phyloP scores from a whole-genome alignment of 2,113 vertebrate species.

The Glareola pratincola region DNA sequence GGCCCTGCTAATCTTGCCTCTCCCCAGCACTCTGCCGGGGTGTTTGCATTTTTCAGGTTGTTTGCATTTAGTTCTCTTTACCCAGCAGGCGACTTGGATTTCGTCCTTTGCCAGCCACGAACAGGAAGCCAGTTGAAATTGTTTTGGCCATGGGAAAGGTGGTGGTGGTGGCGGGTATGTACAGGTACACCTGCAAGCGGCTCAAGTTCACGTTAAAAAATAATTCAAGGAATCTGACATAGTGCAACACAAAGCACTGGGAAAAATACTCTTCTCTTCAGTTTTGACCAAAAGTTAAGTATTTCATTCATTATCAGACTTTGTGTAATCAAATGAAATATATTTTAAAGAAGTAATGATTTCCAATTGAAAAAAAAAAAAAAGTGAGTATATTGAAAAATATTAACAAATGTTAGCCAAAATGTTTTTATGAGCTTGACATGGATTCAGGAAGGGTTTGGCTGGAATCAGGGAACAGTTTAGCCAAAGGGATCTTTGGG shows the following conservation, averaged over 20 bases:
- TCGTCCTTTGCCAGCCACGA: accelerated
- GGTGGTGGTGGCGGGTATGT: neutral
- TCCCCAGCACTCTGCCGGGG: accelerated
- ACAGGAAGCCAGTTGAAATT: neutral
- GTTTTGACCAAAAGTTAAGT: neutral
- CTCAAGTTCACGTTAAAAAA: neutral
- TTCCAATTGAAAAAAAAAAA: neutral
- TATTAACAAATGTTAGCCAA: neutral
- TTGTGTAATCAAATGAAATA: neutral
- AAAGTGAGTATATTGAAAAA: neutral
- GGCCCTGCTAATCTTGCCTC: neutral
- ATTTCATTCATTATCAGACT: neutral
- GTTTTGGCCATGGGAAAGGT: neutral
- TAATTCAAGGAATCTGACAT: neutral
- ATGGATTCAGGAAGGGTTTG: neutral
- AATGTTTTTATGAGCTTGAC: neutral
- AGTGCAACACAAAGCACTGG: neutral
- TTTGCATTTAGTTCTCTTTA: neutral
- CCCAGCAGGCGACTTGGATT: neutral
- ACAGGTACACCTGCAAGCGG: neutral
- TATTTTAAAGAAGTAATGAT: neutral
- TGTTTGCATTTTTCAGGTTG: neutral
- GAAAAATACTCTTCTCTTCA: neutral
- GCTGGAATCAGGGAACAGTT: neutral
- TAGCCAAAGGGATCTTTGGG: neutral